phyloP scores from a whole-genome alignment of 2,797 vertebrate genomes.

The Periparus ater region DNA sequence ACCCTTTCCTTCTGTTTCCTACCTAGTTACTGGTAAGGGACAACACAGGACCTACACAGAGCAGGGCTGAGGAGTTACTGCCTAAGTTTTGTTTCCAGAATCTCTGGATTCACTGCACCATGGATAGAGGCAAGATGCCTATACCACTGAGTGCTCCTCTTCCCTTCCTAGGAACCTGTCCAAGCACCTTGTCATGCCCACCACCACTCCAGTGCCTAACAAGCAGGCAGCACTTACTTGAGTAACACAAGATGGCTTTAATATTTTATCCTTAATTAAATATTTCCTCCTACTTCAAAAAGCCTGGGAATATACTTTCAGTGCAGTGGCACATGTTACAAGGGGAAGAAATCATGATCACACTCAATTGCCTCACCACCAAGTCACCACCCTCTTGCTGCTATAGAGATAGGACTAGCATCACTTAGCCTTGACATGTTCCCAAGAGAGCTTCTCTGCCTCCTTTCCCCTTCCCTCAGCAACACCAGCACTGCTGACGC shows the following conservation, averaged over 20 bases:
- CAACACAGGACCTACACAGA: background rate
- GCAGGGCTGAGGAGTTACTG: background rate
- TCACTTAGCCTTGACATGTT: rapidly evolving
- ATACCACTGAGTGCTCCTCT: background rate
- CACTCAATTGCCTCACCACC: background rate
- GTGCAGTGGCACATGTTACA: background rate
- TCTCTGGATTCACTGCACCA: background rate
- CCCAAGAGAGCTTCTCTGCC: background rate
- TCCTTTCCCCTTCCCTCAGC: background rate
- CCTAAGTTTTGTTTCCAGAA: background rate
- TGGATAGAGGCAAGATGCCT: background rate
- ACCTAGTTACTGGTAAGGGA: background rate
- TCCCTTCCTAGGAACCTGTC: background rate
- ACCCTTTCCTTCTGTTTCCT: background rate
- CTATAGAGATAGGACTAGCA: background rate
- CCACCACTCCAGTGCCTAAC: background rate
- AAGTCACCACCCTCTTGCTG: background rate
- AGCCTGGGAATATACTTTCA: background rate
- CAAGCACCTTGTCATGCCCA: background rate
- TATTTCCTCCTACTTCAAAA: background rate
- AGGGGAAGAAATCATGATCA: background rate
- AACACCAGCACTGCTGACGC: background rate
- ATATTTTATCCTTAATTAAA: background rate
- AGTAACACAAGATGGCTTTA: background rate
- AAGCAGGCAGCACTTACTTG: background rate